Base-by-base conservation (phyloP, 2,888 invertebrate species). In the Lepeophtheirus nordmannii region DNA sequence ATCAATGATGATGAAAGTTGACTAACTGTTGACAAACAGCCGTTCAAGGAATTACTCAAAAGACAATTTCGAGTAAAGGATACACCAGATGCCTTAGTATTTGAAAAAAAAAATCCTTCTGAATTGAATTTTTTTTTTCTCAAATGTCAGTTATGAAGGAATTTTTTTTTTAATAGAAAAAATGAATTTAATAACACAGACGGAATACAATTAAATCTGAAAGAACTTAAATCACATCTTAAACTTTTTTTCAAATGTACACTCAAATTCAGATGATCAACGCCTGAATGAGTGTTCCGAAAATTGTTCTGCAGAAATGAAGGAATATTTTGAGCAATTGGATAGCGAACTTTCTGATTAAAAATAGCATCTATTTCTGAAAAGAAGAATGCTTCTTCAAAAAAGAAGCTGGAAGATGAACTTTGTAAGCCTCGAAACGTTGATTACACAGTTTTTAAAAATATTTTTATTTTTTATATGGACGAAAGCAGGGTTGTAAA, bases 101-200 rank as follows among this genome's bases (percentile, higher is more conserved):
- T n/a, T 37, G 30, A 56, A 17, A 23, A 56, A 14, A 10, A 64
- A 57, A 64, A 57, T 57, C 64, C 64, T 12, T 17, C 22, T 12
- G 64, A 22, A 20, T 20, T 64, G 23, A 66, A 14, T 2, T 1
- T 12, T 66, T 66, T 40, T 40, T 66, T 8, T 1, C 20, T 1
- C 39, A 40, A 23, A 60, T 60, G 46, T 66, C 66, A 1, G 58
- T 11, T 38, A 60, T 58, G 41, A 58, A 30, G 66, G 66, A 10
- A 58, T n/a, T n/a, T 66, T 10, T 60, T 41, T 60, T 39, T 20
- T 11, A 23, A 12, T 23, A 1, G 10, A 9, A 10, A 10, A 8
- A n/a, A 23, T 7, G 20, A 65, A 38, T 1, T 9, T 17, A 9
- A 20, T 53, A 63, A 53, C 17, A 20, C 14, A 2, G 56, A 63